phyloP scores from a whole-genome alignment of 2,888 invertebrate species.

The Auanema sp. region DNA sequence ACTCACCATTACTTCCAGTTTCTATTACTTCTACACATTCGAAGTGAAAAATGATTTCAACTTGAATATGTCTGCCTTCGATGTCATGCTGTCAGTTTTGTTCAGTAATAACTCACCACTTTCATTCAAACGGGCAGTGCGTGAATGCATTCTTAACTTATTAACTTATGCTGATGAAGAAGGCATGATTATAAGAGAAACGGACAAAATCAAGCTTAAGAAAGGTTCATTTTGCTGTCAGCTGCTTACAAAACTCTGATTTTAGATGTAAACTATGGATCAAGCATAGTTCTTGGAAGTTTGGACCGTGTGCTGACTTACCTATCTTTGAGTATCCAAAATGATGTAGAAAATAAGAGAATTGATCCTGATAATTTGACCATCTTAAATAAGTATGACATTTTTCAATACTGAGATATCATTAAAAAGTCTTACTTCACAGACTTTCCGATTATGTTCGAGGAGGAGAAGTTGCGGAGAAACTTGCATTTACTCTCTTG shows the following conservation, averaged over 20 bases:
- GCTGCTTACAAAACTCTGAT: not conserved
- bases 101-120: too few relatives aligned
- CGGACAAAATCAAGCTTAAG: too few relatives aligned
- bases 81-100: too few relatives aligned
- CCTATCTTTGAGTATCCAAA: constrained; percentile 33
- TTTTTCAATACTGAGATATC: too few relatives aligned
- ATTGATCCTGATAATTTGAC: constrained; percentile 26
- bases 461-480: not conserved
- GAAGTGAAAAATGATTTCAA: too few relatives aligned
- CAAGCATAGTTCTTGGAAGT: constrained; percentile 37
- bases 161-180: too few relatives aligned
- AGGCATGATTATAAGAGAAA: too few relatives aligned
- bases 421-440: not conserved
- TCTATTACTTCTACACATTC: too few relatives aligned
- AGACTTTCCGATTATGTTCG: not conserved
- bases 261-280: constrained; percentile 41
- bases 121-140: too few relatives aligned
- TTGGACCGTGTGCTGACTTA: constrained; percentile 41
- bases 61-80: too few relatives aligned
- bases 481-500: too few relatives aligned
- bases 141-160: not conserved
- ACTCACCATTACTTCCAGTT: too few relatives aligned
- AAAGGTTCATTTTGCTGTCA: not conserved
- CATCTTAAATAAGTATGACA: constrained; percentile 33
- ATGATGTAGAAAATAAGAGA: constrained; percentile 25